Conservation (phyloP, 53 echinoderm and acorn worm genomes). For the Holothuria scabra region DNA sequence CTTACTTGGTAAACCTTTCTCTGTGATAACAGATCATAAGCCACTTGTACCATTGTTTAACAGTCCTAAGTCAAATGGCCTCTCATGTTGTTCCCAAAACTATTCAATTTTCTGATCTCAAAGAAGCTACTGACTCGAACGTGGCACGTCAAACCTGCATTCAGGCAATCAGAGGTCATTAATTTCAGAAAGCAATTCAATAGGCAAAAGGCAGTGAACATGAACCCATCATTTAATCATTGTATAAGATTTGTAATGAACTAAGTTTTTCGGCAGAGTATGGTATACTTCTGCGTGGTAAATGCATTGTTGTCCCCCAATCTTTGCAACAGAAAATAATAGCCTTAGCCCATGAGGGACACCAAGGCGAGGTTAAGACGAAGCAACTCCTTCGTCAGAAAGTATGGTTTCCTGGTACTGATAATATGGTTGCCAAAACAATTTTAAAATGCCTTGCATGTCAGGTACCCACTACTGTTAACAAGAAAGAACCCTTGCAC, state of each 20-base stretch:
- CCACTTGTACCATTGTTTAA: conserved; percentile 54
- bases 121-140: conserved; percentile 40
- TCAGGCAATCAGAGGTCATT: conserved; percentile 35
- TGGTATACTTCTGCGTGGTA: conserved; percentile 42
- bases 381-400: conserved; percentile 50
- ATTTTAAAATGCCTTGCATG: conserved; percentile 45
- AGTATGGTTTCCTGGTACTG: conserved; percentile 49
- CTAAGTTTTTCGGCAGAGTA: conserved; percentile 36
- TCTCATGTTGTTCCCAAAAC: conserved; percentile 52
- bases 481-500: conserved; percentile 21
- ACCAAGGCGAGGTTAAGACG: conserved; percentile 49
- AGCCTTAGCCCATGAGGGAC: conserved; percentile 49
- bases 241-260: conserved; percentile 50
- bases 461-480: conserved; percentile 27
- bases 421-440: conserved; percentile 31
- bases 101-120: conserved; percentile 41
- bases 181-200: conserved; percentile 45
- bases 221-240: background rate
- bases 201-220: background rate
- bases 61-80: conserved; percentile 30
- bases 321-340: conserved; percentile 25
- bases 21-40: conserved; percentile 62
- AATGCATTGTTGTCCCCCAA: conserved; percentile 44
- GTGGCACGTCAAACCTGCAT: conserved; percentile 49
- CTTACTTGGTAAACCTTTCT: conserved; percentile 46